Percentiles rank a stretch among this genome's conserved stretches.
Conservation (phyloP, 2,113 vertebrate species). For the Patagioenas fasciata region DNA sequence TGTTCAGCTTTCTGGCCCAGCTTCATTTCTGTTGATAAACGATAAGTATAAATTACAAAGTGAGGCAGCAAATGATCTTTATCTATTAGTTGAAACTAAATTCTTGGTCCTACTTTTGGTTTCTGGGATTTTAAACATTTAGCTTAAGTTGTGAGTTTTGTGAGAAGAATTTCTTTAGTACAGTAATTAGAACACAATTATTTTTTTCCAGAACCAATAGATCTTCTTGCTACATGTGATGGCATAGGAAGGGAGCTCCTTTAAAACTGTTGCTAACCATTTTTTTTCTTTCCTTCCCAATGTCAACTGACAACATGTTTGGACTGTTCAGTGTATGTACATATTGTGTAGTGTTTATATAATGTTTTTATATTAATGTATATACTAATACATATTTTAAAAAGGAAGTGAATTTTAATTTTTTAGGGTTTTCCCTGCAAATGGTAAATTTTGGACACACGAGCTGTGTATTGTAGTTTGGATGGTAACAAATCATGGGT, state of each 20-base stretch:
- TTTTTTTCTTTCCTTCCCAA: background rate
- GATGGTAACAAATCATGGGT: background rate
- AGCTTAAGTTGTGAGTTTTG: background rate
- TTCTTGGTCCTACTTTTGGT: background rate
- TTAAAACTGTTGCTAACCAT: background rate
- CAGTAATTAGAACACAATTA: background rate
- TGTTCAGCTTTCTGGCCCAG: background rate
- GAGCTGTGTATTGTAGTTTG: background rate
- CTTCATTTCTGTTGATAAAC: background rate
- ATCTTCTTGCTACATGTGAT: background rate
- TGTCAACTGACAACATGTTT: background rate
- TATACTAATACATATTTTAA: background rate
- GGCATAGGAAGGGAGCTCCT: background rate
- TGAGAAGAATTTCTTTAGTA: background rate
- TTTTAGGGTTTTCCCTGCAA: background rate
- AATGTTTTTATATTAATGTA: background rate
- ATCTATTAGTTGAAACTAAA: background rate
- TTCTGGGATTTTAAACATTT: background rate
- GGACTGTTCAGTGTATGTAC: background rate
- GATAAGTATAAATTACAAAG: background rate
- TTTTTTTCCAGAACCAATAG: background rate
- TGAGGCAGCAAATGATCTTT: background rate
- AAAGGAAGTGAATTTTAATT: background rate
- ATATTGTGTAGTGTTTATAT: background rate
- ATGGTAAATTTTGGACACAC: background rate